A percentile compares a stretch with the other conserved stretches of the same genome.
phyloP scores from a whole-genome alignment of 2,113 vertebrate genomes.

The Apaloderma vittatum region DNA sequence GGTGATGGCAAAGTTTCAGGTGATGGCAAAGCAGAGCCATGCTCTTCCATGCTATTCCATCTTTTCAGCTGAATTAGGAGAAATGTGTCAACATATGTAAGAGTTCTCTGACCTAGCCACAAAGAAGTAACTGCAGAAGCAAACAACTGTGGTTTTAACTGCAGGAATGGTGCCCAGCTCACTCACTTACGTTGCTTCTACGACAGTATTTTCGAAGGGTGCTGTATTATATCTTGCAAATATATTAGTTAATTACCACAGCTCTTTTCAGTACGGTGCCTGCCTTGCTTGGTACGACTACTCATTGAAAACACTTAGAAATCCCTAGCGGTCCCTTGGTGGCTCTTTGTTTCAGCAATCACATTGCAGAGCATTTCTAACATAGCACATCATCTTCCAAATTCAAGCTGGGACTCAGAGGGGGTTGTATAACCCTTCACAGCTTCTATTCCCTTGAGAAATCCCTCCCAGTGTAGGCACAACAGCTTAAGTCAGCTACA shows the following conservation, averaged over 20 bases:
- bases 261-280: neutral
- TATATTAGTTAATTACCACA: neutral
- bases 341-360: neutral
- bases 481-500: neutral
- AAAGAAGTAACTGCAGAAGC: neutral
- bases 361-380: neutral
- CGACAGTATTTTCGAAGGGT: neutral
- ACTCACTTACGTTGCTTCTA: neutral
- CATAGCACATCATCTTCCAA: neutral
- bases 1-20: neutral
- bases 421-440: neutral
- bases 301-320: neutral
- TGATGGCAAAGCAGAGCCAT: neutral
- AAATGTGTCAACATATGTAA: neutral
- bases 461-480: neutral
- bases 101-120: neutral
- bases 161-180: neutral
- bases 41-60: neutral
- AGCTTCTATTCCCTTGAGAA: neutral
- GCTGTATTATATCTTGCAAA: neutral
- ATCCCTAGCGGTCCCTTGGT: neutral
- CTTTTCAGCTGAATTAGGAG: neutral
- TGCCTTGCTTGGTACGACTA: neutral
- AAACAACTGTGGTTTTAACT: neutral
- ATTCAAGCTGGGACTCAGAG: neutral